Percentiles rank a stretch among this genome's conserved stretches.
Evolutionary conservation across 2,113 vertebrate genomes (phyloP).

Genomic region (Nerophis ophidion): DNA sequence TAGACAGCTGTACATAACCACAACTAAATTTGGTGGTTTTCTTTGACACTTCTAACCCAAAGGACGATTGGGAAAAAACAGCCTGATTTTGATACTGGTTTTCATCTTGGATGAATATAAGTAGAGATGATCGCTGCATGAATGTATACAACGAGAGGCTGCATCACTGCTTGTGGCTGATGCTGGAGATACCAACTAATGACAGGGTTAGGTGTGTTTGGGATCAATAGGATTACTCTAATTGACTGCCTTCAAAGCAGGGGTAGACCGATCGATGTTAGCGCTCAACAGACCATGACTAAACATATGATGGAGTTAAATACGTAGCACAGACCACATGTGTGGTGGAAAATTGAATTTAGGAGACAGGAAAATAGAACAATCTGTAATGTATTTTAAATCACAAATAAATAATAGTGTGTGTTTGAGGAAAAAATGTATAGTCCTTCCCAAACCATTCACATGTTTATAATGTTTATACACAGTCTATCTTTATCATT

Average conservation of each 20-base stretch:
- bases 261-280: slow-evolving; percentile 26
- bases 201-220: slow-evolving; percentile 35
- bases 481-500: slow-evolving; percentile 52
- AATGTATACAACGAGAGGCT: background rate
- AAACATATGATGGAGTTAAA: slow-evolving; percentile 42
- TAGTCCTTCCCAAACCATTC: background rate
- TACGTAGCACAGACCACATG: slow-evolving; percentile 24
- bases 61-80: background rate
- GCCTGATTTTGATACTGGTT: slow-evolving; percentile 23
- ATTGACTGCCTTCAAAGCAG: slow-evolving; percentile 17
- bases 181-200: slow-evolving; percentile 31
- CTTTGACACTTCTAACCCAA: background rate
- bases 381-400: slow-evolving; percentile 42
- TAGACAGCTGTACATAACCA: slow-evolving; percentile 40
- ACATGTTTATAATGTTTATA: background rate
- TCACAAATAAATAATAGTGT: slow-evolving; percentile 14
- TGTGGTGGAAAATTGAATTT: slow-evolving; percentile 46
- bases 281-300: slow-evolving; percentile 34
- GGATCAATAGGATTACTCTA: slow-evolving; percentile 36
- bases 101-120: slow-evolving; percentile 38
- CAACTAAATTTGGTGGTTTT: slow-evolving; percentile 15
- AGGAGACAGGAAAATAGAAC: slow-evolving; percentile 35
- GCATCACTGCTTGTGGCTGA: slow-evolving; percentile 15
- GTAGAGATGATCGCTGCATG: background rate
- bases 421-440: slow-evolving; percentile 9